Evolutionary conservation across 2,113 vertebrate genomes (phyloP).

Genomic region (Labrus mixtus): DNA sequence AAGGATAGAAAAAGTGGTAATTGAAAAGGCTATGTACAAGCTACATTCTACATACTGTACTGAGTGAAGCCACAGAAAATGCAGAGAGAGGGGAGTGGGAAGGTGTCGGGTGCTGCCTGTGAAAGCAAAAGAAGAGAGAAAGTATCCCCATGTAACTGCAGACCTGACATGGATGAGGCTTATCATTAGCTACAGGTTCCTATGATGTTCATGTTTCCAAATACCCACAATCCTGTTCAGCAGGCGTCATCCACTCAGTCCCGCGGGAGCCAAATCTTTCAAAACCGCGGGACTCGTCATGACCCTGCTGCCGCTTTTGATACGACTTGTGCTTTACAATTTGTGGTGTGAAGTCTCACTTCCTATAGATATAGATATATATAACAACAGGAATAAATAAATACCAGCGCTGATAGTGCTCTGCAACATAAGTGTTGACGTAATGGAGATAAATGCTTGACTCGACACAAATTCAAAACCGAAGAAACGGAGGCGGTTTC

Average conservation of each 20-base stretch:
- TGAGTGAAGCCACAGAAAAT: constrained; percentile 82
- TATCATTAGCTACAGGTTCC: constrained; percentile 69
- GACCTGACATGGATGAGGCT: constrained; percentile 77
- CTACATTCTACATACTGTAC: constrained; percentile 94
- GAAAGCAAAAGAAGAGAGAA: constrained; percentile 86
- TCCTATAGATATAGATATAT: constrained; percentile 60
- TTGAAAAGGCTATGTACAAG: constrained; percentile 99
- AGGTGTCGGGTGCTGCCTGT: constrained; percentile 88
- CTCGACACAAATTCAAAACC: constrained; percentile 10
- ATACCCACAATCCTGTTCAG: constrained; percentile 2
- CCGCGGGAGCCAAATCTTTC: neutral
- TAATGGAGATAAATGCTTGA: constrained; percentile 34
- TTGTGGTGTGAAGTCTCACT: constrained; percentile 33
- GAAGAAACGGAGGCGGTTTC: neutral
- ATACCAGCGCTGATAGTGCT: constrained; percentile 77
- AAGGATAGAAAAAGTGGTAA: constrained; percentile 93
- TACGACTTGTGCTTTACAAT: constrained; percentile 82
- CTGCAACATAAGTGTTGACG: constrained; percentile 44
- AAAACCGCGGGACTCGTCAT: neutral
- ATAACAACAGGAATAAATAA: constrained; percentile 71
- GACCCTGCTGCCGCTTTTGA: neutral
- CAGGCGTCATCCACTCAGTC: neutral
- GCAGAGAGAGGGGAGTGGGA: constrained; percentile 82
- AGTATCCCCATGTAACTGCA: constrained; percentile 82
- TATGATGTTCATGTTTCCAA: neutral